Conservation (phyloP, 2,797 vertebrate species). For the Rhinoraja longicauda region DNA sequence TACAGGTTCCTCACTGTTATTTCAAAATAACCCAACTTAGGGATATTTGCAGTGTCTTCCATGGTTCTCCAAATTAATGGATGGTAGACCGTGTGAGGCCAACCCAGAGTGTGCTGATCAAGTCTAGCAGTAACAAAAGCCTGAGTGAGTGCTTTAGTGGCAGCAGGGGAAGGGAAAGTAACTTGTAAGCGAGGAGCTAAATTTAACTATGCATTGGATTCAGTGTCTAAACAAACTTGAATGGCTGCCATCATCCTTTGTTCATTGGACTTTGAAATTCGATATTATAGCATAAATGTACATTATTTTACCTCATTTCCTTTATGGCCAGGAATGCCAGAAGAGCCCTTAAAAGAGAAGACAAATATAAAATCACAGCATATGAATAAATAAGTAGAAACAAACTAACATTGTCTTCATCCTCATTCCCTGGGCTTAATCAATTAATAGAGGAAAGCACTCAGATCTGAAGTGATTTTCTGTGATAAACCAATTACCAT, state of each 20-base stretch:
- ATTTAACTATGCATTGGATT: background rate
- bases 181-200: background rate
- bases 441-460: background rate
- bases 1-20: too few relatives aligned
- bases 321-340: constrained; percentile 55
- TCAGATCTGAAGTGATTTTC: background rate
- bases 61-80: too few relatives aligned
- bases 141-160: too few relatives aligned
- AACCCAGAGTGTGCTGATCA: too few relatives aligned
- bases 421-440: background rate
- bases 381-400: background rate
- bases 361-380: background rate
- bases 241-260: background rate
- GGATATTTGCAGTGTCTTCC: too few relatives aligned
- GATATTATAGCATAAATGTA: background rate
- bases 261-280: background rate
- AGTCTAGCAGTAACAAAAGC: too few relatives aligned
- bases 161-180: too few relatives aligned
- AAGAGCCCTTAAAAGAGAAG: constrained; percentile 50
- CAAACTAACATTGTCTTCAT: background rate
- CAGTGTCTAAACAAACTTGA: background rate
- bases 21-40: too few relatives aligned
- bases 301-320: constrained; percentile 57
- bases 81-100: too few relatives aligned
- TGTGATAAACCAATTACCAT: background rate